Base-by-base conservation (phyloP, 2,888 invertebrate genomes). In the Drosophila bunnanda region DNA sequence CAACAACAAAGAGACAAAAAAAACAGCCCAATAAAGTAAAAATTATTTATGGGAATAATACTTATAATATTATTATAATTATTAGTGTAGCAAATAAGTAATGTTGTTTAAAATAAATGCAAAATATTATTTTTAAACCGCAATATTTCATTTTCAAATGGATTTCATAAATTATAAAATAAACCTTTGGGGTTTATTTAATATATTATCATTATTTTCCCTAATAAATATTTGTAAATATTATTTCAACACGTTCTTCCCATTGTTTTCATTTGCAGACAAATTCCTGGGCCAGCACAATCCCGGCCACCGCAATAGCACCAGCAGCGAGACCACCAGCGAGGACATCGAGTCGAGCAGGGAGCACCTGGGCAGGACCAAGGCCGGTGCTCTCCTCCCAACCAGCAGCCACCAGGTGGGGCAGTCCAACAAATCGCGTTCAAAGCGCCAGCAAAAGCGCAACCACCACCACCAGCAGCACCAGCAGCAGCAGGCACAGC, bases 321-420 rank as follows among this genome's bases (percentile, higher is more conserved):
- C 90, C 65, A 84, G 90, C 56, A 91, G 89, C 72, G 90, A 90
- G 75, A 68, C 88, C 30, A 83, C 89, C 41, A 82, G 82, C 52
- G 90, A 90, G 76, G 91, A 90, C 41, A 81, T 90, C 7, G 85
- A 89, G 57, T 91, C 88, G 28, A 89, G 89, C 46, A 86, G 89
- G 44, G 91, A 92, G 71, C 90, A 89, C 9, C 67, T 88, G 34
- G 78, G 79, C 39, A 81, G 79, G 50, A 66, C 76, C 4, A 87
- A 85, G 57, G 68, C 70, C 38, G n/a, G 17, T n/a, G 43, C 48
- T 9, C 17, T 30, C 17, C 32, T n/a, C 15, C 39, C 39, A 20
- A 30, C 55, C 32, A 53, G 57, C 43, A 76, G 12, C 28, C 46
- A 53, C 54, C 55, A 22, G 7, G 22, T 3, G 2, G 28, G 50